Evolutionary conservation across 2,797 vertebrate species (phyloP).

Genomic region (Delichon dasypus): DNA sequence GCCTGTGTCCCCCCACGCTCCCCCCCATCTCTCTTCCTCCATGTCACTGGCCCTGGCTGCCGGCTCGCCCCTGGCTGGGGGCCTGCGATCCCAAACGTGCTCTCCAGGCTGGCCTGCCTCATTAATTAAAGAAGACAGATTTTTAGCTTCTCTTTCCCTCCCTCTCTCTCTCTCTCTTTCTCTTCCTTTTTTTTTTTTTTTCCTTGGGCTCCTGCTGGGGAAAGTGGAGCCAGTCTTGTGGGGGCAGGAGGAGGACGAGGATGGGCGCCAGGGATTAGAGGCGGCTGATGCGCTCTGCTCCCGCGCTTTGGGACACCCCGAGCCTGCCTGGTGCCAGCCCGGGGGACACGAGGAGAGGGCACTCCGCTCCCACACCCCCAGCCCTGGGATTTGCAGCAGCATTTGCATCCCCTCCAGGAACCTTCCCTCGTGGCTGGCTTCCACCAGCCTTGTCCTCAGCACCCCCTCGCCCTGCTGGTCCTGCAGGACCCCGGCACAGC

Average conservation of each 20-base stretch:
- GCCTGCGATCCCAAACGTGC: constrained; percentile 64
- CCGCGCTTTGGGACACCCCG: fast-evolving
- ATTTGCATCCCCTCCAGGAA: background rate
- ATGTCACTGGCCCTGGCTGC: constrained; percentile 58
- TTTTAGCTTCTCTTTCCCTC: constrained; percentile 59
- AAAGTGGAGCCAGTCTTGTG: constrained; percentile 22
- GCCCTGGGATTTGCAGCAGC: background rate
- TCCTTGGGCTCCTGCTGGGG: constrained; percentile 36
- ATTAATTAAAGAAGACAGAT: constrained; percentile 70
- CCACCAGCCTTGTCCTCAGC: background rate
- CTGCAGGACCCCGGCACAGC: background rate
- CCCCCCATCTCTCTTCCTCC: constrained; percentile 58
- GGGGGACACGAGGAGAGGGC: background rate
- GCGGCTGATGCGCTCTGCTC: background rate
- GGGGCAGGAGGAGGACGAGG: background rate
- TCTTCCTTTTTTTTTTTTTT: background rate
- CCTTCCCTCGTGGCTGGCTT: fast-evolving
- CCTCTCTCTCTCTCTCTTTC: background rate
- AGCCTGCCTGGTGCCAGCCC: background rate
- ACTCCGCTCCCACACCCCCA: background rate
- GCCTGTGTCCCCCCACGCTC: constrained; percentile 48
- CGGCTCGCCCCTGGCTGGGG: constrained; percentile 45
- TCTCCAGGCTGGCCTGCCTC: constrained; percentile 58
- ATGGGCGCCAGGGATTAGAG: background rate
- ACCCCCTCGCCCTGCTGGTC: fast-evolving